phyloP scores from a whole-genome alignment of 2,888 invertebrate genomes.

The Calephelis perditalis region DNA sequence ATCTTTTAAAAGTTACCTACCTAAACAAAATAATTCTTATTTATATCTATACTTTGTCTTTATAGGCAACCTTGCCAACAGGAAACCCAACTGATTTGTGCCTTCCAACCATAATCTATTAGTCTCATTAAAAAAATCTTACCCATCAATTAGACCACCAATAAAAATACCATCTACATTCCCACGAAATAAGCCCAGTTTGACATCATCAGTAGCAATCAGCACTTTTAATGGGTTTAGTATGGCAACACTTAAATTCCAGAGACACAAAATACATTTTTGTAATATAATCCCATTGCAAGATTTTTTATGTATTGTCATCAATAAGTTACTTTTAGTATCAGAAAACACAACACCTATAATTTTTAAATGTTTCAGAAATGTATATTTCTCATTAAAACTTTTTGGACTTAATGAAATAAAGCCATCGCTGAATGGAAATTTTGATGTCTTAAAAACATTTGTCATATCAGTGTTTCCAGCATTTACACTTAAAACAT shows the following conservation, averaged over 20 bases:
- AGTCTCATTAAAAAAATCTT: constrained; percentile 28
- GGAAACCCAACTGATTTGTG: too few species aligned
- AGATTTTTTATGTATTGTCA: constrained; percentile 50
- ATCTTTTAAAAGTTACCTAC: too few species aligned
- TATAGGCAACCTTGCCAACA: too few species aligned
- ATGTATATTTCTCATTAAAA: constrained; percentile 34
- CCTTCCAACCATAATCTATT: neutral
- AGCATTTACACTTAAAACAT: constrained; percentile 46
- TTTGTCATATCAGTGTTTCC: constrained; percentile 41
- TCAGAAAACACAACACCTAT: constrained; percentile 48
- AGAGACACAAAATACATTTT: constrained; percentile 53
- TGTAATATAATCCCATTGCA: constrained; percentile 28
- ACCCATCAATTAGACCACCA: constrained; percentile 63
- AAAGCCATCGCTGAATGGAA: constrained; percentile 59
- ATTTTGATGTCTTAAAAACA: constrained; percentile 42
- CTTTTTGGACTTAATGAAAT: constrained; percentile 41
- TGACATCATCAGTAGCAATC: constrained; percentile 52
- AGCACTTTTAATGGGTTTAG: constrained; percentile 53
- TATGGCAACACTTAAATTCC: constrained; percentile 56
- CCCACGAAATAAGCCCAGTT: constrained; percentile 49
- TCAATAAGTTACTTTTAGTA: constrained; percentile 48
- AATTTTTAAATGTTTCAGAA: constrained; percentile 46
- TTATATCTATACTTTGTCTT: too few species aligned
- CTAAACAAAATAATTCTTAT: too few species aligned
- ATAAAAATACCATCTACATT: constrained; percentile 55